Evolutionary conservation across 1,140 invertebrate species (phyloP), one percentile per base, ranked within the genome.

Genomic region (Drosophila repletoides): DNA sequence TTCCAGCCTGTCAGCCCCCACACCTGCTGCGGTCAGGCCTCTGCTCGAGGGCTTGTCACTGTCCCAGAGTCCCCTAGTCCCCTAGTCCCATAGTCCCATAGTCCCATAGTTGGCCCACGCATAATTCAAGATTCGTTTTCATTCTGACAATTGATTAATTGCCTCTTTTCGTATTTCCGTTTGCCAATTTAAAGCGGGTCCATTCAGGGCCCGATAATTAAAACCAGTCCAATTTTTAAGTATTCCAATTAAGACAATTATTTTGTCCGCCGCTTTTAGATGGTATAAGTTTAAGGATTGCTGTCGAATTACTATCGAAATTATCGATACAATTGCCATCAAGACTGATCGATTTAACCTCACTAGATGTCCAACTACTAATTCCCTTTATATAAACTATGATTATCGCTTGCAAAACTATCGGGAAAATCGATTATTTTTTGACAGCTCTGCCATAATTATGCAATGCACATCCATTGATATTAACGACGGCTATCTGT

Each of bases 101-200:
- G 10, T 38, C 10, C 48, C 77, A 77, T 75, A 81, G n/a, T n/a
- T 77, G 68, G 67, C 59, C 33, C 26, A 19, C 48, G 28, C 38
- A 38, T n/a, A n/a, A n/a, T n/a, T n/a, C 51, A 76, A 68, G 61
- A 61, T 64, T 66, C 55, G 55, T 64, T 64, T 76, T 64, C 51
- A 81, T 81, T 70, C 56, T 55, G 49, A 33, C 69, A 83, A 83
- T 76, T 83, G 77, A 83, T 81, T 83, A 83, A 81, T 81, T 83
- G 60, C 46, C 12, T 38, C 55, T 68, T 53, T 45, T 38, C 15
- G 31, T 53, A 46, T 75, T 76, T 76, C 63, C 76, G 64, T 63
- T 75, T 40, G 76, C 72, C 69, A 81, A 81, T 80, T 75, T 66
- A 6, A 28, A 56, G 58, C 64, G 26, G 29, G 70, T 55, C n/a